phyloP scores from a whole-genome alignment of 2,797 vertebrate genomes.

The Coregonus sp. region DNA sequence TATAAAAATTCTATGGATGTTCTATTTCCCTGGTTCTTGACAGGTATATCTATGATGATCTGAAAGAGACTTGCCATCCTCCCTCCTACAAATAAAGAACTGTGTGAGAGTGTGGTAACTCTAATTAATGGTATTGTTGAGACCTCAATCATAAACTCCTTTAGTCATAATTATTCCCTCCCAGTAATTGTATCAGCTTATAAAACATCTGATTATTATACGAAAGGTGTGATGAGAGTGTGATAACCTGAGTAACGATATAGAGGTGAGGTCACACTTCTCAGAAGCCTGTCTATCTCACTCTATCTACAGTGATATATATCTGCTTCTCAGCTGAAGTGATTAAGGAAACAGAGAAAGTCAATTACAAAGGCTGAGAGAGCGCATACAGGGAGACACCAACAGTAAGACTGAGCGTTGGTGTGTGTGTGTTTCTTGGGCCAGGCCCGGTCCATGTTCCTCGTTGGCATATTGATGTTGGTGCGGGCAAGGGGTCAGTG shows the following conservation, averaged over 20 bases:
- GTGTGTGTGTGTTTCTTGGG: conserved; percentile 1
- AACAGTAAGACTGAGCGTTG: not conserved
- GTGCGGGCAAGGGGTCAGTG: not conserved
- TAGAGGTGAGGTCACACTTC: not conserved
- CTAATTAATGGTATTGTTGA: not conserved
- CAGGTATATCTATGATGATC: not conserved
- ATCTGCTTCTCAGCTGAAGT: no score
- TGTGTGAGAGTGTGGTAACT: not conserved
- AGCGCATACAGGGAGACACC: not conserved
- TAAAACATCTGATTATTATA: not conserved
- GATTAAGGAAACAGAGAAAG: no score
- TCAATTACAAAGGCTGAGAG: not conserved
- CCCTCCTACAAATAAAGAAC: not conserved
- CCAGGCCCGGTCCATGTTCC: not conserved
- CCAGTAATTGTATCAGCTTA: not conserved
- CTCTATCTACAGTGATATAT: not conserved
- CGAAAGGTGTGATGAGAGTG: not conserved
- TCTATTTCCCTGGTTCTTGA: not conserved
- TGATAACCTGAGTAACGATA: conserved; percentile 3
- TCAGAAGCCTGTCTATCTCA: not conserved
- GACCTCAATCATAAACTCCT: not conserved
- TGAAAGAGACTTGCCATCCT: not conserved
- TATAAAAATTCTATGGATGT: not conserved
- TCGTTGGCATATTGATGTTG: not conserved
- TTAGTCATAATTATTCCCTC: not conserved